phyloP scores from a whole-genome alignment of 2,113 vertebrate genomes.

The Tringa solitaria region DNA sequence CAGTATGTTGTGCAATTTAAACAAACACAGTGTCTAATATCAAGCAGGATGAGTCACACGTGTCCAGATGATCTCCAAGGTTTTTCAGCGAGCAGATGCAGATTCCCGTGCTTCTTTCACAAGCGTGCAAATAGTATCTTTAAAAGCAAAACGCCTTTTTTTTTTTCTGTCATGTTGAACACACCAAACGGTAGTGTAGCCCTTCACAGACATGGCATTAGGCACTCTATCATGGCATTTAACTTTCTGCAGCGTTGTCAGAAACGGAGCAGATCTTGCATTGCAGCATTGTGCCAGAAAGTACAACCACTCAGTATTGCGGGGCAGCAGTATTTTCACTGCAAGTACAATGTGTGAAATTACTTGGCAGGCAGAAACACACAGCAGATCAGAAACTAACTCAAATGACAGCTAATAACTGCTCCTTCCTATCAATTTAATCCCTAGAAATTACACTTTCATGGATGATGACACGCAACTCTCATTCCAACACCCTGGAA shows the following conservation, averaged over 20 bases:
- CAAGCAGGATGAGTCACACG: background rate
- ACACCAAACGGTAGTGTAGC: background rate
- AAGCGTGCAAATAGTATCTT: background rate
- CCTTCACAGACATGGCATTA: background rate
- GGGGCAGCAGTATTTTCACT: background rate
- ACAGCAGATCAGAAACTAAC: background rate
- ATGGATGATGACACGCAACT: background rate
- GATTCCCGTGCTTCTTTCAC: background rate
- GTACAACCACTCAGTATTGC: background rate
- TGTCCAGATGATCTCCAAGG: background rate
- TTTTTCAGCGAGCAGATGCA: background rate
- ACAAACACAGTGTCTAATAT: slow-evolving; percentile 21
- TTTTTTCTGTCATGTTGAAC: background rate
- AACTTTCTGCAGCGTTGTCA: background rate
- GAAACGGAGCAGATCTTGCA: background rate
- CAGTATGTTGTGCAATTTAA: slow-evolving; percentile 37
- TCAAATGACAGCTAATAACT: background rate
- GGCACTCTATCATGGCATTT: background rate
- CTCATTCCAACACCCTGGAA: background rate
- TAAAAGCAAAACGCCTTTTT: background rate
- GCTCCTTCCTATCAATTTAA: background rate
- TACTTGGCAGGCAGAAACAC: background rate
- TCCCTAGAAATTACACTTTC: background rate
- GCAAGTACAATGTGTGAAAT: background rate
- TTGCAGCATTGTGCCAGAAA: background rate